Evolutionary conservation across 2,113 vertebrate species (phyloP).

Genomic region (Kobus ellipsiprymnus): DNA sequence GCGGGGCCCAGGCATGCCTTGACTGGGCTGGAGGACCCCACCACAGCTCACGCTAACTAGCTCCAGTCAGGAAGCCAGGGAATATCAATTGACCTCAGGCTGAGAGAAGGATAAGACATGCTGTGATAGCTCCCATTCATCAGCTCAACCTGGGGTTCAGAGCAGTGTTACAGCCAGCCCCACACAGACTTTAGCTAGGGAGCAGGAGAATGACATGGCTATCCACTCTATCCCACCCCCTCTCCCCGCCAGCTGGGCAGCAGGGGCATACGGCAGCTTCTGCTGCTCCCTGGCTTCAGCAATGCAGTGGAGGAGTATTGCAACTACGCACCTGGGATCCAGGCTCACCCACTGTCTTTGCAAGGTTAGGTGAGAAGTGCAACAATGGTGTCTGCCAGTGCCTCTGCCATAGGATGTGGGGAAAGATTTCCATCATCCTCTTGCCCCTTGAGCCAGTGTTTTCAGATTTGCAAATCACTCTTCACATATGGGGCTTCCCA

Average conservation of each 20-base stretch:
- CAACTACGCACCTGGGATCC: background rate
- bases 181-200: background rate
- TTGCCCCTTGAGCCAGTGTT: background rate
- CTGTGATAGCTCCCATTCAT: background rate
- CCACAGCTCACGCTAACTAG: background rate
- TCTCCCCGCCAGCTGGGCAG: background rate
- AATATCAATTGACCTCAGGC: background rate
- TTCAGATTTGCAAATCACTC: background rate
- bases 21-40: background rate
- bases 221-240: too few relatives aligned
- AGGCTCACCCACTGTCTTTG: background rate
- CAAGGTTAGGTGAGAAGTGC: background rate
- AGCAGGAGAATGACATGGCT: background rate
- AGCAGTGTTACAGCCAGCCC: background rate
- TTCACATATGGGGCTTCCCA: background rate
- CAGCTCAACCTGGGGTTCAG: background rate
- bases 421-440: background rate
- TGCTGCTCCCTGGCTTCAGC: background rate
- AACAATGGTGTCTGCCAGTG: background rate
- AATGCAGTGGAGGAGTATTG: background rate
- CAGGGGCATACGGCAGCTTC: background rate
- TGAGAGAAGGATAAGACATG: background rate
- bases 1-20: fast-evolving
- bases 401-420: background rate
- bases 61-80: background rate